Evolutionary conservation across 2,888 invertebrate genomes (phyloP).

Genomic region (Coleophora deauratella): DNA sequence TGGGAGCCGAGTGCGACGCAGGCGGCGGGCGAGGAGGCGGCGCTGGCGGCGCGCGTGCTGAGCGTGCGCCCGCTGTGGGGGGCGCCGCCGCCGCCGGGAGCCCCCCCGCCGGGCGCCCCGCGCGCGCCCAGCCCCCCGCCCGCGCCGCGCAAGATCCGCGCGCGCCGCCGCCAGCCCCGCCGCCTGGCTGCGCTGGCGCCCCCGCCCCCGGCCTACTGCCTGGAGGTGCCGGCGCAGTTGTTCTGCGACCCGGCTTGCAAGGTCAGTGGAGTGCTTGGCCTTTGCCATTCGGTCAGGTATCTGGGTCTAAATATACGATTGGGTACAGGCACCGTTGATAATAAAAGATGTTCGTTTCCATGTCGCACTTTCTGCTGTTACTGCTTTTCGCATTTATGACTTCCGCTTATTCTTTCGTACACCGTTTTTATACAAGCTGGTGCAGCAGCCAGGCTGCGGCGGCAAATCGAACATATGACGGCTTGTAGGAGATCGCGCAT

Average conservation of each 20-base stretch:
- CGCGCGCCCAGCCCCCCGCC: constrained; percentile 42
- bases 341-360: too few relatives aligned
- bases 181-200: constrained; percentile 40
- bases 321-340: too few relatives aligned
- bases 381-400: too few relatives aligned
- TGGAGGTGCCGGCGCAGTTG: constrained; percentile 51
- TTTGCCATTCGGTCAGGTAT: too few relatives aligned
- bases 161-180: constrained; percentile 51
- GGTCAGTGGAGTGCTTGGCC: constrained; percentile 24
- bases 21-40: constrained; percentile 43
- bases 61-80: constrained; percentile 45
- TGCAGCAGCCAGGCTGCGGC: too few relatives aligned
- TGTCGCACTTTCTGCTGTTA: too few relatives aligned
- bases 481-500: too few relatives aligned
- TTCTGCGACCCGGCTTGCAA: constrained; percentile 61
- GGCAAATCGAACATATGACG: too few relatives aligned
- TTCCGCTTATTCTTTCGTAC: too few relatives aligned
- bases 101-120: constrained; percentile 16
- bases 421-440: too few relatives aligned
- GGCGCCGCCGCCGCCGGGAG: constrained; percentile 15
- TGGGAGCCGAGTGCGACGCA: constrained; percentile 52
- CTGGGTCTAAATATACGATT: too few relatives aligned
- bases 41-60: constrained; percentile 43
- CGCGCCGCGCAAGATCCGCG: constrained; percentile 51
- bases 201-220: constrained; percentile 47